Base-by-base conservation (phyloP, 2,797 vertebrate species). In the Clamator glandarius region DNA sequence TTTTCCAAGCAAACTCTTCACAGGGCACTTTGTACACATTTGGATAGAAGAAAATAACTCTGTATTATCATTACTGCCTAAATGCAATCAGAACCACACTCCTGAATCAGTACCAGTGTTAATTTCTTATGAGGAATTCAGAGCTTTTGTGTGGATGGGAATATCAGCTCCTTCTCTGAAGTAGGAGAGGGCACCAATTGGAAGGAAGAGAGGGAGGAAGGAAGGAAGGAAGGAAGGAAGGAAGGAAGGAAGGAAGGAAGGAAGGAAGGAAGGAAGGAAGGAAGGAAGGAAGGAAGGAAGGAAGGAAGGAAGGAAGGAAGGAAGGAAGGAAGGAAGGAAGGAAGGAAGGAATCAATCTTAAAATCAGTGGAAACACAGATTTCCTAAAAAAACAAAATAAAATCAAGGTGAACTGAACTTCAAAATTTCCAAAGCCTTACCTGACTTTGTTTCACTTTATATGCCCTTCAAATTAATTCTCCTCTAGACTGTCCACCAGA, bases 1-100 rank as follows among this genome's bases (percentile, higher is more conserved):
- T 12, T 52, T 96, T 72, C 36, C 24, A 80, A 89, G 90, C 20
- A 94, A 96, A 76, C 33, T 85, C 31, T 92, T 48, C 20, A 72
- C 19, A 87, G 78, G 80, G 24, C 24, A 73, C 10, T 31, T 87
- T 89, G 63, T 93, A 91, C 73, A 76, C 66, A 54, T 75, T 87
- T 33, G 41, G 50, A 59, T 57, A 92, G 81, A 91, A 91, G 62
- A 94, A 89, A 78, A 76, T 42, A 79, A 77, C 29, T 18, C 19
- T 51, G 50, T 83, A 57, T 91, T 74, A 75, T 55, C 31, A 76
- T 62, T 35, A 51, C 44, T 80, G 79, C 15, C 51, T 35, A 84
- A 91, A 89, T 50, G 52, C n/a, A 41, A 36, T 54, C n/a, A 26
- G 64, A 82, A 70, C 16, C 15, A 57, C 36, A 57, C 4, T 7